These are phyloP conservation scores for Fistularia tabacaria DNA, from an alignment of 2,797 vertebrate species.

Conservation along the genomic window DNA sequence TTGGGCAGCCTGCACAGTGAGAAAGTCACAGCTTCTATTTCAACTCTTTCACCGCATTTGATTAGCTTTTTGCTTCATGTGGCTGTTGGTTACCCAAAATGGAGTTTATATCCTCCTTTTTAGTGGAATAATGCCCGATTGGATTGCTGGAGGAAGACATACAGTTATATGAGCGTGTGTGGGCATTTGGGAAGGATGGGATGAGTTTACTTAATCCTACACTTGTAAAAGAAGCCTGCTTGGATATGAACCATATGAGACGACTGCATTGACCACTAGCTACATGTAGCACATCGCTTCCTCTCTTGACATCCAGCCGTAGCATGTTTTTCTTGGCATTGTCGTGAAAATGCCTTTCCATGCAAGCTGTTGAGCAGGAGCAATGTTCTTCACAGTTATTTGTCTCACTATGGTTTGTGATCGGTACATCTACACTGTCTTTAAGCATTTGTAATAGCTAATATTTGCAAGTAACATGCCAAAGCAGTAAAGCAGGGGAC, in stretches of 20 bases:
- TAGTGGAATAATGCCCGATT: slow-evolving; percentile 50
- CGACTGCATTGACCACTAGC: slow-evolving; percentile 34
- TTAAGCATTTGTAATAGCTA: neutral
- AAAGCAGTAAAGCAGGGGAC: slow-evolving; percentile 1
- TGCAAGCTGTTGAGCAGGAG: slow-evolving; percentile 12
- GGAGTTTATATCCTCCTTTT: slow-evolving; percentile 44
- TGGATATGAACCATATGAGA: slow-evolving; percentile 56
- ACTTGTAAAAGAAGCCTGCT: slow-evolving; percentile 38
- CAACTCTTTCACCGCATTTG: slow-evolving; percentile 38
- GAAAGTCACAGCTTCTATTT: slow-evolving; percentile 48
- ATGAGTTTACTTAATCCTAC: slow-evolving; percentile 38
- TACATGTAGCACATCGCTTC: slow-evolving; percentile 1
- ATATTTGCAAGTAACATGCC: neutral
- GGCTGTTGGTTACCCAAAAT: slow-evolving; percentile 25
- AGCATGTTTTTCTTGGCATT: slow-evolving; percentile 64
- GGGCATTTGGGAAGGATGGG: slow-evolving; percentile 24
- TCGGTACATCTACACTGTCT: slow-evolving; percentile 9
- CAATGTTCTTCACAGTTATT: slow-evolving; percentile 11
- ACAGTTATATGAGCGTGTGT: slow-evolving; percentile 16
- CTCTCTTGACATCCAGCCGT: slow-evolving; percentile 55
- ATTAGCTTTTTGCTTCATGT: slow-evolving; percentile 43
- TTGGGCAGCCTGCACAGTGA: slow-evolving; percentile 38
- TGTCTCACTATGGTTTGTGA: slow-evolving; percentile 19
- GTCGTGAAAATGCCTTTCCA: neutral
- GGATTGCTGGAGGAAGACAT: slow-evolving; percentile 25